A percentile compares a stretch with the other conserved stretches of the same genome.
phyloP scores from a whole-genome alignment of 1,140 invertebrate species.

The Hylyphantes graminicola region DNA sequence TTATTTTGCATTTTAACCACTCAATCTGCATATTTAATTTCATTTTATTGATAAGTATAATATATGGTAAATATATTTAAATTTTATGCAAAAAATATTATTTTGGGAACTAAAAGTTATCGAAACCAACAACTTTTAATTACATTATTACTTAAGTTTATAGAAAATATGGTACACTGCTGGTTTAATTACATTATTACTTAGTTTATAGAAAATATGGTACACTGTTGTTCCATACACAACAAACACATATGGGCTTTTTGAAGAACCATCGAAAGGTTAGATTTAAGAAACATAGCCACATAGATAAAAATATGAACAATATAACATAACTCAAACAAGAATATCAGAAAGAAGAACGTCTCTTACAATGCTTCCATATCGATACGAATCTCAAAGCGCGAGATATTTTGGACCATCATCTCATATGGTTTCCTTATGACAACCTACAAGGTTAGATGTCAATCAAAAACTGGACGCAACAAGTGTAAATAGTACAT shows the following conservation, averaged over 20 bases:
- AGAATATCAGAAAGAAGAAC: constrained; percentile 4
- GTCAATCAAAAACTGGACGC: constrained; percentile 6
- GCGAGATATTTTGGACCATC: neutral
- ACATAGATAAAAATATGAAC: neutral
- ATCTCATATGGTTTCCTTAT: neutral
- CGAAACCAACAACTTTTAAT: no score
- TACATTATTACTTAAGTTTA: no score
- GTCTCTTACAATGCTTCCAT: constrained; percentile 1
- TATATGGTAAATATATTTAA: no score
- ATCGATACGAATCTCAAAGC: neutral
- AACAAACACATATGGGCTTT: neutral
- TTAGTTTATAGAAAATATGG: no score
- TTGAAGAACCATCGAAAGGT: neutral
- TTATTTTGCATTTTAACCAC: no score
- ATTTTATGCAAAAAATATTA: no score
- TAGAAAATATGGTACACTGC: no score
- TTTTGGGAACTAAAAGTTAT: no score
- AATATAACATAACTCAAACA: neutral
- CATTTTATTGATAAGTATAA: no score
- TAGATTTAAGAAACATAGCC: no score
- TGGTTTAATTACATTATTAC: no score
- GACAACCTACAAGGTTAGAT: neutral
- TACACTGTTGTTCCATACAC: neutral
- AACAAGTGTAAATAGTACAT: constrained; percentile 4
- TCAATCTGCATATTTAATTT: no score